These are phyloP conservation scores for Alentia gelatinosa DNA, from an alignment of 2,888 invertebrate genomes.

Conservation along the genomic window DNA sequence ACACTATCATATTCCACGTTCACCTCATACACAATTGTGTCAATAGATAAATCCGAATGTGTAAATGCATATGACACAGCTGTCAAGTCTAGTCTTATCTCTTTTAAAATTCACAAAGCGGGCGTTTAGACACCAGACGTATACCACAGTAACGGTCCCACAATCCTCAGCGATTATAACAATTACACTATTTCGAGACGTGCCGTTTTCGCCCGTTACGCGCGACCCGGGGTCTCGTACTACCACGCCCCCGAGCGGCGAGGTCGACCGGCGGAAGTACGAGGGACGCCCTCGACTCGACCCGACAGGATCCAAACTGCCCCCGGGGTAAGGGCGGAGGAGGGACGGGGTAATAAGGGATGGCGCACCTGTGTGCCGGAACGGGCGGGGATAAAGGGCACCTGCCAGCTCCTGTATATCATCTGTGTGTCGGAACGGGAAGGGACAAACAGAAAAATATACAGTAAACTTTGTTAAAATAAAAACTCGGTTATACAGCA, in stretches of 20 bases:
- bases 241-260: neutral
- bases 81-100: neutral
- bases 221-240: neutral
- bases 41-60: no score
- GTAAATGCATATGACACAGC: no score
- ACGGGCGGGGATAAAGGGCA: neutral
- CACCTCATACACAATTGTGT: no score
- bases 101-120: neutral
- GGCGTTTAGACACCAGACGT: neutral
- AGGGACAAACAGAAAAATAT: neutral
- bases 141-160: neutral
- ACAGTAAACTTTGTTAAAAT: no score
- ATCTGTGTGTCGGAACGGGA: neutral
- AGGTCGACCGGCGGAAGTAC: neutral
- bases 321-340: neutral
- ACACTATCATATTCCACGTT: no score
- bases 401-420: no score
- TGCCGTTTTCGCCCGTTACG: neutral
- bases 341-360: neutral
- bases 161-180: neutral
- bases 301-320: conserved; percentile 41
- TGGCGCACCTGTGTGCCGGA: neutral
- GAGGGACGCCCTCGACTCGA: conserved; percentile 36
- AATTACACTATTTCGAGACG: neutral
- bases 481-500: no score